These are phyloP conservation scores for Actenoides hombroni DNA, from an alignment of 2,113 vertebrate genomes.

Conservation along the genomic window DNA sequence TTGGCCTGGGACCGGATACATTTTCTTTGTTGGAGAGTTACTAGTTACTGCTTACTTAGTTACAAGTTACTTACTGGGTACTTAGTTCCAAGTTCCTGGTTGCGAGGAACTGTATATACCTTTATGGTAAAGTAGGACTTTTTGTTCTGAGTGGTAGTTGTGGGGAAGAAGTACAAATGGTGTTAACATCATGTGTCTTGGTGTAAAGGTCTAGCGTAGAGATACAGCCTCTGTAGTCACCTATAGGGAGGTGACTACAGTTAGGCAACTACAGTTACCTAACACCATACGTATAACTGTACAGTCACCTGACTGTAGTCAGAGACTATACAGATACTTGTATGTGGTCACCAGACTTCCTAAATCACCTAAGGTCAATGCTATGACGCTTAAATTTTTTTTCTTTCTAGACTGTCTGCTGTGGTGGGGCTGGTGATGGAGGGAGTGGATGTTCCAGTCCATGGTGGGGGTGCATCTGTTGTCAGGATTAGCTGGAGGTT, in stretches of 20 bases:
- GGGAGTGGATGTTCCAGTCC: background rate
- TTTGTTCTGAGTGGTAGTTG: background rate
- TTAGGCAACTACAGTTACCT: rapidly evolving
- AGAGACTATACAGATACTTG: background rate
- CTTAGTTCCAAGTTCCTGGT: background rate
- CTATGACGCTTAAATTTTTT: too few species aligned
- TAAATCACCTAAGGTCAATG: background rate
- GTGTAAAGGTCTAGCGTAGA: background rate
- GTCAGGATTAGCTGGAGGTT: background rate
- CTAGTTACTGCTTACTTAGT: background rate
- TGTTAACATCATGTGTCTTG: background rate
- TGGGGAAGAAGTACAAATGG: background rate
- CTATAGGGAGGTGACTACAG: background rate
- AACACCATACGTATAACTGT: rapidly evolving
- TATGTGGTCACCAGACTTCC: background rate
- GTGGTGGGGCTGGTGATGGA: background rate
- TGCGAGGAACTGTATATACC: background rate
- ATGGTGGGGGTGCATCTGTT: background rate
- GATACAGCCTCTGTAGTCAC: background rate
- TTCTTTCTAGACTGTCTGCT: background rate
- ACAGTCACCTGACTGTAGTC: background rate
- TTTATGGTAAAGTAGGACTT: background rate
- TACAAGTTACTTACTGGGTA: too few species aligned
- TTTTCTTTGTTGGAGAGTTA: background rate
- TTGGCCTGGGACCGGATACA: background rate